phyloP scores from a whole-genome alignment of 2,888 invertebrate genomes.

The Pandemis cinnamomeana region DNA sequence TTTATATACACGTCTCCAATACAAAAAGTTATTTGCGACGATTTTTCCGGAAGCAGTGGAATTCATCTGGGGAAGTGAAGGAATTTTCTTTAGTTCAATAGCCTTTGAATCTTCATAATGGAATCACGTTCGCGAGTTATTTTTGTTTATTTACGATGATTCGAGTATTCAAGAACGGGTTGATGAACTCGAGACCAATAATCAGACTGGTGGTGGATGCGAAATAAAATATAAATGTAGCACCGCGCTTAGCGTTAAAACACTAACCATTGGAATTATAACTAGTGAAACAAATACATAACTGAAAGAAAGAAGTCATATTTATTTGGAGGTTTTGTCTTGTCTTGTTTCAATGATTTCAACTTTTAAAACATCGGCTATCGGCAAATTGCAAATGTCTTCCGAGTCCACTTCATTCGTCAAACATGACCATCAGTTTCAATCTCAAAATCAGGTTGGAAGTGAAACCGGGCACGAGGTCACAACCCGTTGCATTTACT shows the following conservation, averaged over 20 bases:
- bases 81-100: constrained; percentile 4
- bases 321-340: too few species aligned
- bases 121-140: constrained; percentile 5
- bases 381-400: not conserved
- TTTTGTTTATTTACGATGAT: constrained; percentile 10
- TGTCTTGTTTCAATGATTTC: too few species aligned
- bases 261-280: too few species aligned
- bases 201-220: not conserved
- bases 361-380: not conserved
- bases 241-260: not conserved
- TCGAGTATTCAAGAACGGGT: not conserved
- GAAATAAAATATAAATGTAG: not conserved
- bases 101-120: constrained; percentile 4
- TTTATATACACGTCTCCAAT: not conserved
- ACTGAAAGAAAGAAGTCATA: too few species aligned
- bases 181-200: not conserved
- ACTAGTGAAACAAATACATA: too few species aligned
- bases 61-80: constrained; percentile 1
- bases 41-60: constrained; percentile 15
- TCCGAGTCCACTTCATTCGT: not conserved
- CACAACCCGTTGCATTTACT: not conserved
- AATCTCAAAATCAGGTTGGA: not conserved
- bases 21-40: constrained; percentile 20
- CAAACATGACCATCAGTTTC: not conserved
- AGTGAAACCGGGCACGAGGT: not conserved